Evolutionary conservation across 2,888 invertebrate genomes (phyloP), one percentile per base, ranked within the genome.

Genomic region (Mythimna lalbum): DNA sequence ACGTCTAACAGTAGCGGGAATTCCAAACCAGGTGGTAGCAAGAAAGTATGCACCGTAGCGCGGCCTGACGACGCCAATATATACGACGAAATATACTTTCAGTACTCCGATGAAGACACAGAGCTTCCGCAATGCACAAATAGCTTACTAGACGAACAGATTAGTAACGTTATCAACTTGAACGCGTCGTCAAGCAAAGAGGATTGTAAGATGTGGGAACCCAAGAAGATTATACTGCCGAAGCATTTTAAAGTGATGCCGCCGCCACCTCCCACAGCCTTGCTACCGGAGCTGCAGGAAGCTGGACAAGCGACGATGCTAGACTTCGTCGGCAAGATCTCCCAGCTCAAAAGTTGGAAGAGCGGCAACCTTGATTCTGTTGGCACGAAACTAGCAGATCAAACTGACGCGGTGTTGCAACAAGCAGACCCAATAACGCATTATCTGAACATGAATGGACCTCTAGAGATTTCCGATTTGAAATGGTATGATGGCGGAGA

Each of bases 91-190:
- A 94, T 96, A 76, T 96, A 94, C 86, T 96, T 96, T 81, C 96
- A 97, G 88, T 97, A 96, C 80, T 96, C 97, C 73, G 97, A 97
- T 82, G 97, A 97, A 66, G 96, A 96, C 73, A 96, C 96, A 0
- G 96, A 96, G 73, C 95, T 96, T 69, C 96, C 96, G 4, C 96
- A 95, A 71, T 94, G 95, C 88, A 91, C 95, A 73, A 94, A 91
- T 80, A 93, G 90, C 72, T 85, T 95, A 61, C 84, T 95, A 74
- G 95, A 95, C 76, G 95, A 95, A 79, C 96, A 96, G 80, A 92
- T 96, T 52, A 95, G 96, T 73, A 96, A 96, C 74, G 96, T 96
- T 43, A 96, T 96, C 63, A 95, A 95, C 69, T 89, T 96, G 7
- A 95, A 95, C 69, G 95, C 95, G 2, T 95, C 95, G 4, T 95